Conservation (phyloP, 1,140 invertebrate genomes). For the Temnothorax longispinosus region DNA sequence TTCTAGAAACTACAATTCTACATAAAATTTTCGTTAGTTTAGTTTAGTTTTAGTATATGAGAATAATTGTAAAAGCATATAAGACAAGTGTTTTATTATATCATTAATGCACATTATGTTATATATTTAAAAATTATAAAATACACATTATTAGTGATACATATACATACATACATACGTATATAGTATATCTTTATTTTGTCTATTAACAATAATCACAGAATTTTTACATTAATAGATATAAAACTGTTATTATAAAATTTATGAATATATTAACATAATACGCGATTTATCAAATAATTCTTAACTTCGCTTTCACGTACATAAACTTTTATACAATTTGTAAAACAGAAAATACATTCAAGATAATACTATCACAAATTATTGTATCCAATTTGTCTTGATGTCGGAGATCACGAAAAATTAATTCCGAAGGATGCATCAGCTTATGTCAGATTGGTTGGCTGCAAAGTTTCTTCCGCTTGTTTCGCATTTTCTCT, state of each 20-base stretch:
- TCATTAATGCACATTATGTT: no score
- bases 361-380: neutral
- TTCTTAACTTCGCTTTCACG: neutral
- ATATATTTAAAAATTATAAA: no score
- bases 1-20: neutral
- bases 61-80: no score
- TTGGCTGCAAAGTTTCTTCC: conserved; percentile 55
- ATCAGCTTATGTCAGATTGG: conserved; percentile 11
- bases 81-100: no score
- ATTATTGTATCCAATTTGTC: conserved; percentile 5
- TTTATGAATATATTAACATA: neutral
- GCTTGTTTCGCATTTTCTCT: conserved; percentile 43
- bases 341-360: neutral
- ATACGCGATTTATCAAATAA: neutral
- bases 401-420: conserved; percentile 5
- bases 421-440: conserved; percentile 43
- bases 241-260: neutral
- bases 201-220: neutral
- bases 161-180: neutral
- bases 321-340: neutral
- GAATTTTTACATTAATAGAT: neutral
- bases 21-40: neutral
- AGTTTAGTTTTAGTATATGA: neutral
- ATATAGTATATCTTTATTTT: neutral
- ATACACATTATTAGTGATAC: neutral